Conservation (phyloP, 2,113 vertebrate species). For the Vanacampus margaritifer region DNA sequence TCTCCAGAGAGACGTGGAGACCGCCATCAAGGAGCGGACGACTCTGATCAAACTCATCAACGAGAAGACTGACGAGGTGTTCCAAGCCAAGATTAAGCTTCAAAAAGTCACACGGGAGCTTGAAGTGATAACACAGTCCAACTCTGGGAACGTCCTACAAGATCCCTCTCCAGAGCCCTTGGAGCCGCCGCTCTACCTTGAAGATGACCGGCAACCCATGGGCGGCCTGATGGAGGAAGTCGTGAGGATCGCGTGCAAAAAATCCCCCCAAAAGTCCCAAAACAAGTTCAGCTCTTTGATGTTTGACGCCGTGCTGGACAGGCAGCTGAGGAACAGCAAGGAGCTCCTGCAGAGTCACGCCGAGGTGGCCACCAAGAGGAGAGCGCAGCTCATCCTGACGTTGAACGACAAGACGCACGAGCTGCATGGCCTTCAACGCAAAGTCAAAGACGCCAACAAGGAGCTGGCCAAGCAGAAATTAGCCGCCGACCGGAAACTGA, state of each 20-base stretch:
- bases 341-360: conserved; percentile 3
- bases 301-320: not conserved
- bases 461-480: not conserved
- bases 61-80: not conserved
- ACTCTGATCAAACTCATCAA: conserved; percentile 7
- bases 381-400: conserved; percentile 1
- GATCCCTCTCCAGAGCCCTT: not conserved
- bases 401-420: conserved; percentile 5
- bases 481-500: not conserved
- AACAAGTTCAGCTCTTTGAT: not conserved
- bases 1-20: conserved; percentile 5
- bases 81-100: not conserved
- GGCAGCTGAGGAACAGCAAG: conserved; percentile 6
- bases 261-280: not conserved
- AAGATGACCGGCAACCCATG: not conserved
- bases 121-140: not conserved
- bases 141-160: not conserved
- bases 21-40: conserved; percentile 1
- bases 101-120: not conserved
- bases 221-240: conserved; percentile 1
- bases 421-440: not conserved
- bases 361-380: conserved; percentile 5
- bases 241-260: not conserved
- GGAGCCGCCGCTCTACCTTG: not conserved
- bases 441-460: not conserved